Evolutionary conservation across 2,888 invertebrate species (phyloP), one percentile per base, ranked within the genome.

Genomic region (Phania funesta): DNA sequence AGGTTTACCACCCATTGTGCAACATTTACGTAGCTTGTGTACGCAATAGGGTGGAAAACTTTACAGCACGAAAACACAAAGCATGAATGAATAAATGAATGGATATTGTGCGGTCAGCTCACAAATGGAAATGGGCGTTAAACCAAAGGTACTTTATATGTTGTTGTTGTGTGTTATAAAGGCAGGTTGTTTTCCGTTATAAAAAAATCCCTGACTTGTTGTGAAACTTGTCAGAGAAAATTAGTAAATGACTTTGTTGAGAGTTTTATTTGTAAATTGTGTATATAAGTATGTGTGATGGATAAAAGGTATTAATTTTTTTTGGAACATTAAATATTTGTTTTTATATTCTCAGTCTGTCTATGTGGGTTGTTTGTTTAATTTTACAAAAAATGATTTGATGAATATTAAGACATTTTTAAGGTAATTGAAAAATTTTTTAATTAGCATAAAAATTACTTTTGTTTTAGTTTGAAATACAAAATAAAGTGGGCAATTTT

Each of bases 1-100:
- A 56, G 64, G 52, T 54, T 79, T 78, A 65, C 80, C 62, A 83
- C 83, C 75, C 74, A 74, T 58, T 58, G 70, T 62, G 58, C 74
- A 48, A 64, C 41, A 52, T 65, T 60, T 74, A 38, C 35, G 38
- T 22, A 68, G 80, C 44, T 84, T 85, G 85, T 86, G 86, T 87
- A 87, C 89, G 89, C 89, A 89, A 88, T 88, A 89, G 89, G 89
- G 89, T 89, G 89, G 89, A 89, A 89, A 89, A 88, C 87, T 60
- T 78, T 58, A 58, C 76, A 76, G 50, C 44, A 73, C 50, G 71
- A 71, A 8, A 38, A 24, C 11, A 16, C 44, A 78, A 71, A 86
- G 86, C 87, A 86, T 87, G 50, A 46, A 65, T 58, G 58, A 35
- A 74, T 46, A 52, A 38, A 29, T 70, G 65, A 41, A 11, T 70